Evolutionary conservation across 2,888 invertebrate genomes (phyloP), one percentile per base, ranked within the genome.

Genomic region (Sarcophaga carnaria): DNA sequence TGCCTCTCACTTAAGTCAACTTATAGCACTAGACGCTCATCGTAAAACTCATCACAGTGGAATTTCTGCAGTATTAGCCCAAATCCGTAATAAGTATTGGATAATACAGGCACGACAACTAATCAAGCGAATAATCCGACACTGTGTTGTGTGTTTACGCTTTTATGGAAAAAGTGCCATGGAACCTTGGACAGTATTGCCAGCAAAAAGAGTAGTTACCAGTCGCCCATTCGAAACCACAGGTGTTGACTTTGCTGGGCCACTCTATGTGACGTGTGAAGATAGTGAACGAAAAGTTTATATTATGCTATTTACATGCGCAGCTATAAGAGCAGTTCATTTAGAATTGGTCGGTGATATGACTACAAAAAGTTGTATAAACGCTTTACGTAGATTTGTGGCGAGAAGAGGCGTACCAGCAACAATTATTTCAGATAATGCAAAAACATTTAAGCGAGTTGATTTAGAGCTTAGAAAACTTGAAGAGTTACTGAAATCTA

Each of bases 221-320:
- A 83, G 76, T 17, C 69, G 74, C 14, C 81, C 87, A 45, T 88
- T 88, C 63, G 72, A 80, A 79, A 80, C 85, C 27, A 87, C 79
- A 4, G 87, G 85, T 5, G 72, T 85, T 3, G 81, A 87, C 77
- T 87, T 80, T 80, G 85, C 78, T 2, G 80, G 85, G 3, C 79
- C 85, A 12, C 82, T 85, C 14, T 85, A 85, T 54, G 70, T 87
- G 4, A 85, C 63, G 10, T 27, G 17, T 5, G 49, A 63, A 3
- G 49, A 14, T 49, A 49, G 11, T 49, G 49, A 49, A 14, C 49
- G 49, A 10, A 49, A 49, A 12, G 20, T 81, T n/a, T 85, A 85
- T 17, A 72, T 85, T 25, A 81, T 85, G 79, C 49, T 82, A 25
- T 64, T 82, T 14, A 82, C 86, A 12, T 86, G 86, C 54, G 82